A percentile compares a stretch with the other conserved stretches of the same genome.
These are phyloP conservation scores for Parelbella ahira DNA, from an alignment of 2,888 invertebrate species.

Conservation along the genomic window DNA sequence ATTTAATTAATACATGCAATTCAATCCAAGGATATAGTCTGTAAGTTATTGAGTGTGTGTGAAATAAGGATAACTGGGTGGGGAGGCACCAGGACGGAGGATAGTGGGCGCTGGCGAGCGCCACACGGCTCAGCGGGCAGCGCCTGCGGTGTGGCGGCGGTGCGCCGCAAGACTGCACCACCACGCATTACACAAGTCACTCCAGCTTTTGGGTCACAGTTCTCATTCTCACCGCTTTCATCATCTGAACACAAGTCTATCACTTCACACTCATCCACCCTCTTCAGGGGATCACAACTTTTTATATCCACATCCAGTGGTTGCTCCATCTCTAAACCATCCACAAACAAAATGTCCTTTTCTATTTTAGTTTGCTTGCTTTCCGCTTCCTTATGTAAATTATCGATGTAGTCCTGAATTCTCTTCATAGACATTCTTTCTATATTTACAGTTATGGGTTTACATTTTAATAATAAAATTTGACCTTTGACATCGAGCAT, in stretches of 20 bases:
- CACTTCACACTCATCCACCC: slow-evolving; percentile 69
- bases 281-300: slow-evolving; percentile 54
- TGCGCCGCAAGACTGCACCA: slow-evolving; percentile 58
- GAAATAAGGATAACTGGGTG: slow-evolving; percentile 70
- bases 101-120: slow-evolving; percentile 60
- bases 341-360: slow-evolving; percentile 71
- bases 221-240: slow-evolving; percentile 72
- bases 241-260: slow-evolving; percentile 86
- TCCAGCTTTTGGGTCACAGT: slow-evolving; percentile 65
- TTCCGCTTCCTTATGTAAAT: slow-evolving; percentile 50
- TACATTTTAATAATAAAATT: slow-evolving; percentile 73
- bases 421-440: slow-evolving; percentile 61
- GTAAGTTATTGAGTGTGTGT: slow-evolving; percentile 67
- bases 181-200: slow-evolving; percentile 65
- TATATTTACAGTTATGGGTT: slow-evolving; percentile 66
- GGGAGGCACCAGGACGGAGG: slow-evolving; percentile 60
- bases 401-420: slow-evolving; percentile 64
- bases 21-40: slow-evolving; percentile 75
- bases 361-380: slow-evolving; percentile 42
- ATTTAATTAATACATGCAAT: slow-evolving; percentile 53
- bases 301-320: slow-evolving; percentile 45
- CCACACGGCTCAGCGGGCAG: slow-evolving; percentile 67
- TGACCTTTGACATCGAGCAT: slow-evolving; percentile 69
- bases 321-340: slow-evolving; percentile 54
- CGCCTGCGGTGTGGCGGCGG: slow-evolving; percentile 62